Evolutionary conservation across 92 coral and sea anemone genomes (phyloP).

Genomic region (Isaurus tuberculatus): DNA sequence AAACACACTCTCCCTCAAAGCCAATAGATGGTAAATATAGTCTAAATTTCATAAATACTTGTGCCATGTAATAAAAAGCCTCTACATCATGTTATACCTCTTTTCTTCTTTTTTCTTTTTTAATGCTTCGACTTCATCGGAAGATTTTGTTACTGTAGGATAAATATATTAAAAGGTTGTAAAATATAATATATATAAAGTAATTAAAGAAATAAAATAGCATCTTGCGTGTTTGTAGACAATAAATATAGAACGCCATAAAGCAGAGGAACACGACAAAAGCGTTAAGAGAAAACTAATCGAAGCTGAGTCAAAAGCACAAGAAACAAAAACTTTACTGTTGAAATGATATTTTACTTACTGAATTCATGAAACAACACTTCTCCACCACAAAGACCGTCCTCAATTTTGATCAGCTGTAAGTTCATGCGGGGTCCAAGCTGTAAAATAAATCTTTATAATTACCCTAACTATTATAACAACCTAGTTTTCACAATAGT

Average conservation of each 20-base stretch:
- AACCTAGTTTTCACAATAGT: too few species aligned
- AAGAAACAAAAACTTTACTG: too few species aligned
- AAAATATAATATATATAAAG: background rate
- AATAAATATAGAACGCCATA: too few species aligned
- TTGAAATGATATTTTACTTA: conserved; percentile 42
- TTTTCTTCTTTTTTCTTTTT: conserved; percentile 78
- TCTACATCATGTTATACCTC: too few species aligned
- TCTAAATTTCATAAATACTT: too few species aligned
- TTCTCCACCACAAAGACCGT: conserved; percentile 94
- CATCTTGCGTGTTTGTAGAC: background rate
- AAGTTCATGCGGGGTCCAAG: conserved; percentile 89
- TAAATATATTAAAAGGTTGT: background rate
- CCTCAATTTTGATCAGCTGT: conserved; percentile 92
- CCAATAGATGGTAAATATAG: too few species aligned
- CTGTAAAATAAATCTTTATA: conserved; percentile 47
- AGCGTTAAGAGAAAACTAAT: too few species aligned
- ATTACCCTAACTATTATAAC: too few species aligned
- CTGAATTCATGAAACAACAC: conserved; percentile 92
- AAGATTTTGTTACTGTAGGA: conserved; percentile 80
- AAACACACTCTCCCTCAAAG: too few species aligned
- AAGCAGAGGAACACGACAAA: too few species aligned
- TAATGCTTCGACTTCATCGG: conserved; percentile 77
- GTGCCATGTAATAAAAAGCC: too few species aligned
- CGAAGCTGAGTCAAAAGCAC: too few species aligned
- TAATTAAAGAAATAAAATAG: background rate